Conservation (phyloP, 2,113 vertebrate genomes). For the Xyliphius kryptos region DNA sequence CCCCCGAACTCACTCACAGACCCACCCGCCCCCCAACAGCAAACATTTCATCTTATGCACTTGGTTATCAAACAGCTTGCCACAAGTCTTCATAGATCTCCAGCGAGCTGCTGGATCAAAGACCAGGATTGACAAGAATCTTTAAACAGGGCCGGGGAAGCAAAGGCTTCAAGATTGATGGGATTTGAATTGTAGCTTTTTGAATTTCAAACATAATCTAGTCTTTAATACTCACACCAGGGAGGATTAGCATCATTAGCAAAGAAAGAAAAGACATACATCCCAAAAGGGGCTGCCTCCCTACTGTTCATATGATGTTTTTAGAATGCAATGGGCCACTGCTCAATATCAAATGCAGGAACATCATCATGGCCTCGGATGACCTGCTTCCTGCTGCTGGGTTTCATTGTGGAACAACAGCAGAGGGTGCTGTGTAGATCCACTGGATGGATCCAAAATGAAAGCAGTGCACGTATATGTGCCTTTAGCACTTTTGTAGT, state of each 20-base stretch:
- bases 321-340: not conserved
- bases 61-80: not conserved
- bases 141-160: not conserved
- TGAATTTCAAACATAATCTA: not conserved
- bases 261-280: not conserved
- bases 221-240: not conserved
- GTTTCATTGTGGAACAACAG: conserved; percentile 12
- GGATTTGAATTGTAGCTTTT: not conserved
- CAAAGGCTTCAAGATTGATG: not conserved
- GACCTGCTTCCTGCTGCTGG: not conserved
- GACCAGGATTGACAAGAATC: not conserved
- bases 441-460: not conserved
- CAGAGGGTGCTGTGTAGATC: conserved; percentile 26
- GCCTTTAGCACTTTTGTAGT: conserved; percentile 34
- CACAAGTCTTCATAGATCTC: not conserved
- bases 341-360: not conserved
- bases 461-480: conserved; percentile 11
- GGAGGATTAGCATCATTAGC: not conserved
- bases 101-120: conserved; percentile 1
- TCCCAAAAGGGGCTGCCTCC: not conserved
- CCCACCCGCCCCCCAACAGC: not conserved
- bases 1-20: not conserved
- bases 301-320: not conserved
- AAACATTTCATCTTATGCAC: not conserved
- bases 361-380: not conserved